Conservation (phyloP, 2,113 vertebrate species). For the Sphaerodactylus townsendi region DNA sequence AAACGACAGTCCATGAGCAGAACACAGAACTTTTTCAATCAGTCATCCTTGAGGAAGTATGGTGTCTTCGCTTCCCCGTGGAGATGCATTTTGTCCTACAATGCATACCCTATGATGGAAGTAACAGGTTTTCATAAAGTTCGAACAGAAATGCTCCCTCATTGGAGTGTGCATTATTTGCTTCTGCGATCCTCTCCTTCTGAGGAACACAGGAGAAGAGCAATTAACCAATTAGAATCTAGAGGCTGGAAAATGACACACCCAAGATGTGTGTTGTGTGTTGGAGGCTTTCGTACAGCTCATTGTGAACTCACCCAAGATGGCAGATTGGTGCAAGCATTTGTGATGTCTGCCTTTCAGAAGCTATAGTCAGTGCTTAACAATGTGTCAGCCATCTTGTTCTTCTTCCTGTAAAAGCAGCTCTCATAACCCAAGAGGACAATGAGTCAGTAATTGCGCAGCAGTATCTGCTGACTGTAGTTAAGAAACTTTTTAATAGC, state of each 20-base stretch:
- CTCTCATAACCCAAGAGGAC: constrained; percentile 1
- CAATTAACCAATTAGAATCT: neutral
- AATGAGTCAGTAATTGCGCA: neutral
- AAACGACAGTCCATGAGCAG: neutral
- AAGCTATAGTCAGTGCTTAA: no score
- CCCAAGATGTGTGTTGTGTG: neutral
- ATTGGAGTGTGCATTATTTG: neutral
- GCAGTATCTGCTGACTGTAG: no score
- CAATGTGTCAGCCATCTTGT: neutral
- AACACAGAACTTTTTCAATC: neutral
- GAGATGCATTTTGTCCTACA: neutral
- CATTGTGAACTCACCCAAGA: neutral
- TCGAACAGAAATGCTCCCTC: neutral
- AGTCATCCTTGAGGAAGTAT: no score
- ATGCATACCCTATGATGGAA: neutral
- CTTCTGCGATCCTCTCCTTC: neutral
- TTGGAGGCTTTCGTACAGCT: neutral
- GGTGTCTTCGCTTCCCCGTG: neutral
- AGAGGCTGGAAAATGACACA: neutral
- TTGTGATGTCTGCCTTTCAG: neutral
- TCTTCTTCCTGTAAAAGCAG: constrained; percentile 13
- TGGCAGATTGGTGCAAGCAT: neutral
- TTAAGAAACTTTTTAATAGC: no score
- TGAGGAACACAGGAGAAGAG: neutral
- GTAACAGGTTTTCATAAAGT: neutral